Evolutionary conservation across 2,797 vertebrate genomes (phyloP).

Genomic region (Sparus aurata): DNA sequence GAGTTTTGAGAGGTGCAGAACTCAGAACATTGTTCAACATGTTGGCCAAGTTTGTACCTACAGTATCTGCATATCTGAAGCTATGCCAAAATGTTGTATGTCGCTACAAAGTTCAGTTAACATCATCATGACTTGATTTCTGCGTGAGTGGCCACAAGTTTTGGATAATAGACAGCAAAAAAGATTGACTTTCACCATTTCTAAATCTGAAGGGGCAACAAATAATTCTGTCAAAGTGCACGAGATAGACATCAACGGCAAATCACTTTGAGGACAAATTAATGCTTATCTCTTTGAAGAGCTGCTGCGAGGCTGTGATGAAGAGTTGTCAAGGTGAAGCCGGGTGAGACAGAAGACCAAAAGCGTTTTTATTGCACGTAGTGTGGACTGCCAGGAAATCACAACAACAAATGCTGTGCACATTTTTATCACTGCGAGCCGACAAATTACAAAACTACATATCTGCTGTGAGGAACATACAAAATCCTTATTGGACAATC

Average conservation of each 20-base stretch:
- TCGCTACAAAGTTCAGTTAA: neutral
- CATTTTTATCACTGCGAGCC: neutral
- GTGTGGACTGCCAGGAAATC: too few relatives aligned
- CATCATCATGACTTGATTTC: neutral
- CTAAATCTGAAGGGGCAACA: neutral
- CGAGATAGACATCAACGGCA: neutral
- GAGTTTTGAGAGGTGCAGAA: neutral
- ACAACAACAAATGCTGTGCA: too few relatives aligned
- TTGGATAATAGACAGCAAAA: neutral
- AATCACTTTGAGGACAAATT: neutral
- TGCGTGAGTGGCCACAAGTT: neutral
- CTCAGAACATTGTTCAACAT: neutral
- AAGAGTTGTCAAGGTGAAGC: neutral
- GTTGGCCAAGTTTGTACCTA: neutral
- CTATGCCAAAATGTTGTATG: neutral
- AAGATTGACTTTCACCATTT: neutral
- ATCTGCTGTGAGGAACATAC: neutral
- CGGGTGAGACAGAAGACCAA: too few relatives aligned
- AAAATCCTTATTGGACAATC: neutral
- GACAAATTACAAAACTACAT: neutral
- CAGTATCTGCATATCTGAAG: neutral
- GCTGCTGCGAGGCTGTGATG: neutral
- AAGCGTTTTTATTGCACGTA: too few relatives aligned
- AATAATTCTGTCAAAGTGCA: neutral
- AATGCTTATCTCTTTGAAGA: slow-evolving; percentile 2